A percentile compares a stretch with the other conserved stretches of the same genome.
phyloP scores from a whole-genome alignment of 2,797 vertebrate species.

The Selene dorsalis region DNA sequence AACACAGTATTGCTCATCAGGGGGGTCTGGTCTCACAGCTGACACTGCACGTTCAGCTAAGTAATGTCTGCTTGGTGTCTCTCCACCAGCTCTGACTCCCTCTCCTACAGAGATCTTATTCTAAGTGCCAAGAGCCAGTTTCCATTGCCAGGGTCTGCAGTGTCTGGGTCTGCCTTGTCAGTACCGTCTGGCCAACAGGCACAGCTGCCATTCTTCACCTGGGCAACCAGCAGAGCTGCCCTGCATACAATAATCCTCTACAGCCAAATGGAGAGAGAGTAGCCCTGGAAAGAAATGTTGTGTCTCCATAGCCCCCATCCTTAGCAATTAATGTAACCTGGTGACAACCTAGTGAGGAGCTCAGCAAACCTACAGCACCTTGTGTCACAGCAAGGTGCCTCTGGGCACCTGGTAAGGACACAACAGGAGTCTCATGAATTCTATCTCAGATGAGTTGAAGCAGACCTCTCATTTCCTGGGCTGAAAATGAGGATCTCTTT shows the following conservation, averaged over 20 bases:
- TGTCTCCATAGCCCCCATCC: not conserved
- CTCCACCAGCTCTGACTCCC: slow-evolving; percentile 25
- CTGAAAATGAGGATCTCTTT: not conserved
- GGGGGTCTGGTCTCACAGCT: slow-evolving; percentile 34
- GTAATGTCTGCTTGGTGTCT: slow-evolving; percentile 14
- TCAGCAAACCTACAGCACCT: not conserved
- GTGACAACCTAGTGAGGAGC: not conserved
- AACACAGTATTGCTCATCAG: slow-evolving; percentile 10
- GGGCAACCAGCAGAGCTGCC: not conserved
- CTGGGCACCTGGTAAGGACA: not conserved
- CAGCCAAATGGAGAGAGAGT: not conserved
- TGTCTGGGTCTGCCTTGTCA: slow-evolving; percentile 32
- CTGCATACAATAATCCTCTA: not conserved
- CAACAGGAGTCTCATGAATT: not conserved
- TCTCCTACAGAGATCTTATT: slow-evolving; percentile 15
- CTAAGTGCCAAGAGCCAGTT: slow-evolving; percentile 16
- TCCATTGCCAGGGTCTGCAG: slow-evolving; percentile 26
- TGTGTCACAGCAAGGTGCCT: not conserved
- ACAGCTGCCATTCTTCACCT: not conserved
- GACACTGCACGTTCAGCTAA: slow-evolving; percentile 29
- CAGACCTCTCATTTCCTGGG: not conserved
- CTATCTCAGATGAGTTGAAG: not conserved
- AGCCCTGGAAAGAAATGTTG: not conserved
- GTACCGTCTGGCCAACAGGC: not conserved
- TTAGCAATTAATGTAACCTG: too few relatives aligned